Conservation (phyloP, 2,113 vertebrate species). For the Ahaetulla prasina region DNA sequence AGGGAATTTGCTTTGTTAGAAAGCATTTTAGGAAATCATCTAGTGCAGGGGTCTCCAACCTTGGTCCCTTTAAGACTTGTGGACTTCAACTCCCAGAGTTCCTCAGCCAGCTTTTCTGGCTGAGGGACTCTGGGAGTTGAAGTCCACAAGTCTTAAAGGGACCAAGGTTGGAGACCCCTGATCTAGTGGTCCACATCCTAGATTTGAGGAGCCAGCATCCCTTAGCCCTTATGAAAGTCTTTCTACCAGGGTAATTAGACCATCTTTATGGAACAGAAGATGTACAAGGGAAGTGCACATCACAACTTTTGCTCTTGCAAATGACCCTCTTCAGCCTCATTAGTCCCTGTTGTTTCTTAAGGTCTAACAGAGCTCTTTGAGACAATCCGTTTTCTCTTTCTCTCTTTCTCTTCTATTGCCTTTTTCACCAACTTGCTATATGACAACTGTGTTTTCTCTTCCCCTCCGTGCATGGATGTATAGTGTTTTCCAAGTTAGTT, state of each 20-base stretch:
- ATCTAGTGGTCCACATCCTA: background rate
- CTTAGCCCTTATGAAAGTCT: background rate
- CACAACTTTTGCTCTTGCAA: background rate
- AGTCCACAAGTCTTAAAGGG: too few species aligned
- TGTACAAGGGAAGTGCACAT: background rate
- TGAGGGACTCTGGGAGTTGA: too few species aligned
- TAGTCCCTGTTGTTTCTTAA: background rate
- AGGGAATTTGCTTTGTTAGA: background rate
- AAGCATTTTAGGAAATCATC: background rate
- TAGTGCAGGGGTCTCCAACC: too few species aligned
- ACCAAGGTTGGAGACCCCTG: too few species aligned
- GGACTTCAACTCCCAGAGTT: too few species aligned
- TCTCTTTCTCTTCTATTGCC: slow-evolving; percentile 4
- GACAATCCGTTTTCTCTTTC: background rate
- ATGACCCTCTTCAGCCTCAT: too few species aligned
- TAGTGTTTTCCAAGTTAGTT: slow-evolving; percentile 33
- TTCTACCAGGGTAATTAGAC: background rate
- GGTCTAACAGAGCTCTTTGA: background rate
- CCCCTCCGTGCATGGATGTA: background rate
- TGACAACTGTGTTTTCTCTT: background rate
- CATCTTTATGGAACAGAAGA: background rate
- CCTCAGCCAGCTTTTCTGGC: too few species aligned
- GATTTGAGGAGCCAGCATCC: too few species aligned
- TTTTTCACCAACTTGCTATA: background rate
- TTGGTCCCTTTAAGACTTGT: too few species aligned